phyloP scores from a whole-genome alignment of 2,113 vertebrate genomes.

The Pipra filicauda region DNA sequence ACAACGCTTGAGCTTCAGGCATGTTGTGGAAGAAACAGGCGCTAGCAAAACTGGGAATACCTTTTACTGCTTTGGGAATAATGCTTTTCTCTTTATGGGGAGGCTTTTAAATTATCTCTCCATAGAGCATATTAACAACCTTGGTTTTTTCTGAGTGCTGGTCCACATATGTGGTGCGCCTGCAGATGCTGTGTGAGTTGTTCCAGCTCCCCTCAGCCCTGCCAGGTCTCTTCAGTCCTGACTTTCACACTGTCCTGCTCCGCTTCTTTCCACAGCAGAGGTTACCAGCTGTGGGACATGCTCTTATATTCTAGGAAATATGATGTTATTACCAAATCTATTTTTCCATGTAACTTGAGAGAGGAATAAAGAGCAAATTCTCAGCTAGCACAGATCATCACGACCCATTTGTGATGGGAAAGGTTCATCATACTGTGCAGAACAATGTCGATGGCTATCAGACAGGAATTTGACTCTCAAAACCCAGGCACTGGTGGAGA shows the following conservation, averaged over 20 bases:
- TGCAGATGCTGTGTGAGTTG: constrained; percentile 10
- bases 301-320: constrained; percentile 4
- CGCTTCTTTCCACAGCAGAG: not conserved
- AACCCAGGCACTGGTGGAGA: not conserved
- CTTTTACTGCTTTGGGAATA: constrained; percentile 28
- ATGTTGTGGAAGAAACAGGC: not conserved
- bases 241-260: constrained; percentile 38
- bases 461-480: not conserved
- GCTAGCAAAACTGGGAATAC: not conserved
- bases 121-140: constrained; percentile 50
- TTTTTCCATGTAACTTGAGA: constrained; percentile 51
- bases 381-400: not conserved
- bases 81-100: constrained; percentile 26
- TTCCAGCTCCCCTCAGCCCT: constrained; percentile 40
- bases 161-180: constrained; percentile 9
- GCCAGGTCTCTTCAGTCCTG: constrained; percentile 41
- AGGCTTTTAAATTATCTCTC: constrained; percentile 57
- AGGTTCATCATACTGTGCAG: not conserved
- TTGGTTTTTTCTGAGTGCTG: not conserved
- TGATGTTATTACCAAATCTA: constrained; percentile 21
- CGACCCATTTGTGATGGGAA: not conserved
- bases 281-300: not conserved
- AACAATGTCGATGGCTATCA: not conserved
- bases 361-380: constrained; percentile 43
- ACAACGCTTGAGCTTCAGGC: not conserved